These are phyloP conservation scores for Gobius niger DNA, from an alignment of 2,113 vertebrate species.

Conservation along the genomic window DNA sequence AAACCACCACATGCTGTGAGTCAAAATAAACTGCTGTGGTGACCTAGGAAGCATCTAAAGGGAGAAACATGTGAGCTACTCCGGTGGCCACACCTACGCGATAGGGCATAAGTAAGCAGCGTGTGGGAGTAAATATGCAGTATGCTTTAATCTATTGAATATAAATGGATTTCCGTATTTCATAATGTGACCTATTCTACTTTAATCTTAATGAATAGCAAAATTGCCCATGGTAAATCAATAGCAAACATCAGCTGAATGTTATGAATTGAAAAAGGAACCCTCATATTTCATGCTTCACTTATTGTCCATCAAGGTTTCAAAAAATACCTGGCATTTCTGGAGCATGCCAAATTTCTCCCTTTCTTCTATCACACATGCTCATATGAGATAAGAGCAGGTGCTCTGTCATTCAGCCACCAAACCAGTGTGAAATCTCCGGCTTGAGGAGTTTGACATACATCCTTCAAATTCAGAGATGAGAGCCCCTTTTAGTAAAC, in stretches of 20 bases:
- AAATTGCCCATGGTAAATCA: background rate
- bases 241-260: background rate
- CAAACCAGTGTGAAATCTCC: conserved; percentile 10
- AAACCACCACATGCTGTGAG: background rate
- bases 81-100: background rate
- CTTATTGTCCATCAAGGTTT: conserved; percentile 2
- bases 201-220: background rate
- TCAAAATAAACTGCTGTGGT: background rate
- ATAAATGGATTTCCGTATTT: background rate
- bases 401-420: conserved; percentile 1
- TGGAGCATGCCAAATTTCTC: conserved; percentile 4
- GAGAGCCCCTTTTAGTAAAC: background rate
- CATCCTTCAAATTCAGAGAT: background rate
- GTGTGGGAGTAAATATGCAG: background rate
- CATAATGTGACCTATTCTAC: background rate
- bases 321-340: conserved; percentile 3
- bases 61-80: background rate
- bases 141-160: background rate
- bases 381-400: conserved; percentile 2
- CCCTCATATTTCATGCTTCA: conserved; percentile 6
- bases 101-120: background rate
- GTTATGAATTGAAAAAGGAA: background rate
- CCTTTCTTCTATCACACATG: conserved; percentile 9
- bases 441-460: conserved; percentile 1
- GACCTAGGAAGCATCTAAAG: no score